Percentiles rank a stretch among this genome's conserved stretches.
These are phyloP conservation scores for Plebejus anna DNA, from an alignment of 2,888 invertebrate genomes.

Conservation along the genomic window DNA sequence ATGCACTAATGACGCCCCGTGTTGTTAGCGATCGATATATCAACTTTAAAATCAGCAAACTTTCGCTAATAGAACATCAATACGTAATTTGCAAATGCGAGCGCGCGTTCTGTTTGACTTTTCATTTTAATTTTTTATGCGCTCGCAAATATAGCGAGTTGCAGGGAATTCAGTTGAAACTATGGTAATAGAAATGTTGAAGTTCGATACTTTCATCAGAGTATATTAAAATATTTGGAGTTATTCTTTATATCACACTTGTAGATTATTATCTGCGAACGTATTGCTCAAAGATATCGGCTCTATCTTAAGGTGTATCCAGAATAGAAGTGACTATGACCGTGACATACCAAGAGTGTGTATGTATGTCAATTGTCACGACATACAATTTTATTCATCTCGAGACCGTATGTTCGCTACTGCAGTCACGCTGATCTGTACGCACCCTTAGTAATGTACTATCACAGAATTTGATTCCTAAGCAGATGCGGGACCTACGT, in stretches of 20 bases:
- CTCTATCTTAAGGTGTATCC: no score
- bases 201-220: background rate
- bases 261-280: background rate
- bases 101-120: conserved; percentile 23
- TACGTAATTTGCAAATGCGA: conserved; percentile 23
- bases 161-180: background rate
- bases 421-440: background rate
- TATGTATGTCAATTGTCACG: background rate
- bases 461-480: no score
- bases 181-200: background rate
- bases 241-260: background rate
- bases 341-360: background rate
- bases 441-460: background rate
- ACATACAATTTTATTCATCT: background rate
- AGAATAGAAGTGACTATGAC: background rate
- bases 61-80: conserved; percentile 25
- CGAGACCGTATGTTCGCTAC: background rate
- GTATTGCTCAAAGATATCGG: no score
- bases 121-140: conserved; percentile 19
- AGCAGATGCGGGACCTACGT: no score
- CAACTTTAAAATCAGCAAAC: conserved; percentile 28
- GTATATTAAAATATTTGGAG: background rate
- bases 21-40: conserved; percentile 27
- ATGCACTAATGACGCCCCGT: conserved; percentile 37
- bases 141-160: background rate